Base-by-base conservation (phyloP, 2,113 vertebrate genomes). In the Hippotragus niger region DNA sequence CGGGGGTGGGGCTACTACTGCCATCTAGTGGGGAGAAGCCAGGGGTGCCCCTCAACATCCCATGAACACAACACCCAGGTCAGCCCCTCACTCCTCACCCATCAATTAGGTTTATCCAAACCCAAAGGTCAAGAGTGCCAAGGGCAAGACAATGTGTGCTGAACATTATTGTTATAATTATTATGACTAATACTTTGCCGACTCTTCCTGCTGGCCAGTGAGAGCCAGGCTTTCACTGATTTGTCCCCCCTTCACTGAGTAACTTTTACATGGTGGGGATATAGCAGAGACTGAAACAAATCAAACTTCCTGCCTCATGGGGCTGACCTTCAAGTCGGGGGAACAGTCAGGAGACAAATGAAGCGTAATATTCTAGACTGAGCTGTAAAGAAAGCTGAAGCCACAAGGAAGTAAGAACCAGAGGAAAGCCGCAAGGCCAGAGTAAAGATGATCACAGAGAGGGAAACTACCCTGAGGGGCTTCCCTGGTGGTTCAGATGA, bases 141-240 rank as follows among this genome's bases (percentile, higher is more conserved):
- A 45, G 82, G 19, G 10, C 4, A 2, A n/a, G 84, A n/a, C 25
- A 9, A 4, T 0, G 43, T 23, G 45, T 25, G 2, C 43, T 36
- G 10, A 25, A 43, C 3, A 31, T 27, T 16, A 50, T 5, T 36
- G 43, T 40, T 9, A 17, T 16, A 23, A 50, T 33, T 74, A 12
- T 43, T 21, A 53, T 40, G 7, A 60, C 5, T 17, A 50, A 3
- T 19, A 3, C 5, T 11, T 15, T 16, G 47, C 36, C 3, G 0
- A 43, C 27, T 16, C 45, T 81, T 47, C 57, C 92, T 4, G 47
- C 85, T 21, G 80, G 82, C 52, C 52, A n/a, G 76, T 12, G 78
- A 58, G 62, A 62, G 12, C 64, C 21, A 62, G n/a, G 27, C 45
- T 14, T 52, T 52, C 62, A 5, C 3, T 16, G 67, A 36, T 25